These are phyloP conservation scores for Dryadula phaetusa DNA, from an alignment of 2,888 invertebrate species.

Conservation along the genomic window DNA sequence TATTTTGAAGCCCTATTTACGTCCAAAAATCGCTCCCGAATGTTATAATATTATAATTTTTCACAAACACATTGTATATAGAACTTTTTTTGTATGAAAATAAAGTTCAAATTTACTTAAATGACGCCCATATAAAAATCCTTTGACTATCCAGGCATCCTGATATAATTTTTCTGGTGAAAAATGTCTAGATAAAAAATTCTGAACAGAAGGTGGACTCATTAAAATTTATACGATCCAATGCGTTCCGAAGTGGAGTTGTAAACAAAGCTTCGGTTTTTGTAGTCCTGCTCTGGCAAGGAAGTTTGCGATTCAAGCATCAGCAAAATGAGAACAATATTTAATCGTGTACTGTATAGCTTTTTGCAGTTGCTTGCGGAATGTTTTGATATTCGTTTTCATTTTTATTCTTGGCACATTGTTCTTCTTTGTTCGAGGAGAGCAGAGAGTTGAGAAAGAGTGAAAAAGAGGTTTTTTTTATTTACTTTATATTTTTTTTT, in stretches of 20 bases:
- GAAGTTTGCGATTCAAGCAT: constrained; percentile 43
- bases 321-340: constrained; percentile 36
- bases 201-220: constrained; percentile 59
- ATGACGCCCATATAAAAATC: constrained; percentile 16
- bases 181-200: constrained; percentile 52
- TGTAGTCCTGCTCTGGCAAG: constrained; percentile 35
- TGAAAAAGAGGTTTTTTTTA: too few relatives aligned
- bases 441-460: too few relatives aligned
- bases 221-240: constrained; percentile 73
- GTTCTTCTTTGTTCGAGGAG: not conserved
- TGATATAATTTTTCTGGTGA: constrained; percentile 42
- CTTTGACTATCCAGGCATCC: constrained; percentile 27
- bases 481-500: too few relatives aligned
- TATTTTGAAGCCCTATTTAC: constrained; percentile 37
- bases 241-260: constrained; percentile 62
- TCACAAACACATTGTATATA: not conserved
- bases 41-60: constrained; percentile 29
- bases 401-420: not conserved
- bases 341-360: constrained; percentile 32
- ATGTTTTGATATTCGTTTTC: not conserved
- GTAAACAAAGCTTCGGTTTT: constrained; percentile 53
- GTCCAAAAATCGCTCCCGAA: constrained; percentile 29
- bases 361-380: constrained; percentile 3
- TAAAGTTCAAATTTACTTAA: not conserved
- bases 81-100: not conserved